A percentile compares a stretch with the other conserved stretches of the same genome.
These are phyloP conservation scores for Cotesia vestalis DNA, from an alignment of 1,140 invertebrate genomes.

Conservation along the genomic window DNA sequence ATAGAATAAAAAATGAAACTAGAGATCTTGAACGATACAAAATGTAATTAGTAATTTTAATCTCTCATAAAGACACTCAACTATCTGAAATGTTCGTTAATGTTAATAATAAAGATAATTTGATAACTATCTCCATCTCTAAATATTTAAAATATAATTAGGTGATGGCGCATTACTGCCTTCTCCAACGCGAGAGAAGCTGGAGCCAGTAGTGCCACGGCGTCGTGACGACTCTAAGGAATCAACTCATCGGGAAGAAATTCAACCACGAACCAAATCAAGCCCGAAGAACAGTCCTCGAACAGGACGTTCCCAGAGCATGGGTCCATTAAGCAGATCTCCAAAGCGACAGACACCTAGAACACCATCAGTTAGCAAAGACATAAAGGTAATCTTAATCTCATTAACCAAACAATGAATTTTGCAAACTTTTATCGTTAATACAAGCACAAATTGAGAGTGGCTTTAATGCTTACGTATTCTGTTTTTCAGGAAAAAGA, in stretches of 20 bases:
- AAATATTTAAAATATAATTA: constrained; percentile 33
- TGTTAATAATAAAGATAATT: too few species aligned
- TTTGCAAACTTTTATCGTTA: too few species aligned
- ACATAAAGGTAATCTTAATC: constrained; percentile 58
- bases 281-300: constrained; percentile 73
- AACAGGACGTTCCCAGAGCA: constrained; percentile 75
- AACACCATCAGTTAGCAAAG: constrained; percentile 68
- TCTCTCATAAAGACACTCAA: too few species aligned
- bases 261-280: constrained; percentile 65
- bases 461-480: background rate
- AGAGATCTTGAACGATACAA: too few species aligned
- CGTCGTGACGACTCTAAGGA: constrained; percentile 70
- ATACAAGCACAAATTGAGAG: too few species aligned
- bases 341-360: constrained; percentile 75
- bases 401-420: background rate
- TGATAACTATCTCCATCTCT: background rate
- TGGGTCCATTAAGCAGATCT: constrained; percentile 73
- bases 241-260: constrained; percentile 49
- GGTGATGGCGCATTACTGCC: constrained; percentile 71
- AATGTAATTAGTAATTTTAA: too few species aligned
- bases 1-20: too few species aligned
- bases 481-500: constrained; percentile 51
- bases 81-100: too few species aligned
- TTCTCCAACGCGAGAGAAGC: constrained; percentile 76
- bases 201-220: constrained; percentile 75